Evolutionary conservation across 2,797 vertebrate species (phyloP), one percentile per base, ranked within the genome.

Genomic region (Sylvilagus floridanus): DNA sequence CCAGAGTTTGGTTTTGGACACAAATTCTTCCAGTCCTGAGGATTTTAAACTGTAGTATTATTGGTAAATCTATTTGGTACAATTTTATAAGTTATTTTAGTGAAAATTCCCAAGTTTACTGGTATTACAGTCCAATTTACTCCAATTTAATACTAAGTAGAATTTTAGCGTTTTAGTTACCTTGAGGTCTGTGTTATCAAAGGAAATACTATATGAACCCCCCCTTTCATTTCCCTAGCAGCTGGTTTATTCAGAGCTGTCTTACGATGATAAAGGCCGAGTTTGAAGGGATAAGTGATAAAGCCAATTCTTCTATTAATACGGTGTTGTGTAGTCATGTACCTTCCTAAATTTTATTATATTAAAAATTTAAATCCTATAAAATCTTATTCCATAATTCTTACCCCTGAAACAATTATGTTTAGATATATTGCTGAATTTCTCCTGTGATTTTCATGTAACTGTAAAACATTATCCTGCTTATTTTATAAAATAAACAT

Each of bases 401-500:
- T 82, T 14, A 87, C 7, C 47, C 5, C 26, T 6, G 42, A 72
- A 22, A 62, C 17, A 75, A 37, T 76, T 92, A n/a, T 9, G 52
- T 90, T 87, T 73, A 82, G 35, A 7, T 79, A 88, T 75, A 66
- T 37, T 95, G 47, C n/a, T 69, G 66, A 37, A 28, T 82, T 69
- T 72, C 73, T 90, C 72, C 52, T 54, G 8, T 85, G n/a, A 54
- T 92, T 92, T 93, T 81, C 19, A 71, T 26, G n/a, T n/a, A 84
- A 50, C 17, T 72, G 0, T 91, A 81, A 93, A 62, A 37, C 11
- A 52, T 84, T 63, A 37, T 81, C 4, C 37, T 93, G 0, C 52
- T 92, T 72, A 19, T 93, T 92, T 16, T 50, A 32, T 57, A 78
- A 94, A 95, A 77, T 37, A 91, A 83, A 68, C 69, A 92, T 65